Evolutionary conservation across 2,888 invertebrate species (phyloP).

Genomic region (Mechanitis mazaeus): DNA sequence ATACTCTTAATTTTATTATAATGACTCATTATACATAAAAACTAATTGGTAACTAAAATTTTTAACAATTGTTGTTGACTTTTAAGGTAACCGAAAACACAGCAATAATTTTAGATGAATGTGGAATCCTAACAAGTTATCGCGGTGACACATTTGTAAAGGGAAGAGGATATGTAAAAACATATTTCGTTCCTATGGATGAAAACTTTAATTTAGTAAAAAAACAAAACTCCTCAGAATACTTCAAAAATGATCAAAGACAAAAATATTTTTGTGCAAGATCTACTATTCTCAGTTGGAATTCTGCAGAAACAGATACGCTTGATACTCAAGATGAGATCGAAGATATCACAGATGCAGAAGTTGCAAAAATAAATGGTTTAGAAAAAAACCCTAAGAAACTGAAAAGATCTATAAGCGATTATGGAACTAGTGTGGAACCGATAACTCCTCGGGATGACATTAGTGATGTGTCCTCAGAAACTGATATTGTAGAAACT

Average conservation of each 20-base stretch:
- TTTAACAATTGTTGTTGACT: constrained; percentile 3
- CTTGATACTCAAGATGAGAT: constrained; percentile 36
- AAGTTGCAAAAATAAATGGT: constrained; percentile 11
- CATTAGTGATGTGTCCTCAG: constrained; percentile 38
- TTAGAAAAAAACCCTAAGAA: constrained; percentile 17
- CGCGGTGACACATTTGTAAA: constrained; percentile 84
- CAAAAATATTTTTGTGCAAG: constrained; percentile 44
- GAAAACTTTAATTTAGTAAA: constrained; percentile 74
- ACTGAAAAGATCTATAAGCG: constrained; percentile 16
- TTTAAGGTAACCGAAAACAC: constrained; percentile 82
- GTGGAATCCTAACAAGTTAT: constrained; percentile 81
- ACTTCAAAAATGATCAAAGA: constrained; percentile 46
- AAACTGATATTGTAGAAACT: constrained; percentile 50
- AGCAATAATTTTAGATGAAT: constrained; percentile 80
- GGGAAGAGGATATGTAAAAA: constrained; percentile 81
- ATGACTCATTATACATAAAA: no score
- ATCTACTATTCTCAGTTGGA: constrained; percentile 38
- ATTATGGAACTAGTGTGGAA: constrained; percentile 23
- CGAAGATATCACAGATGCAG: constrained; percentile 37
- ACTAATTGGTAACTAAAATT: no score
- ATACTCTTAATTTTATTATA: background rate
- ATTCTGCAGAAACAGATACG: constrained; percentile 29
- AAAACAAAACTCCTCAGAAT: constrained; percentile 50
- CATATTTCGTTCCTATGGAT: constrained; percentile 83
- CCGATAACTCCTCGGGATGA: constrained; percentile 31